Evolutionary conservation across 2,113 vertebrate genomes (phyloP).

Genomic region (Pterocles gutturalis): DNA sequence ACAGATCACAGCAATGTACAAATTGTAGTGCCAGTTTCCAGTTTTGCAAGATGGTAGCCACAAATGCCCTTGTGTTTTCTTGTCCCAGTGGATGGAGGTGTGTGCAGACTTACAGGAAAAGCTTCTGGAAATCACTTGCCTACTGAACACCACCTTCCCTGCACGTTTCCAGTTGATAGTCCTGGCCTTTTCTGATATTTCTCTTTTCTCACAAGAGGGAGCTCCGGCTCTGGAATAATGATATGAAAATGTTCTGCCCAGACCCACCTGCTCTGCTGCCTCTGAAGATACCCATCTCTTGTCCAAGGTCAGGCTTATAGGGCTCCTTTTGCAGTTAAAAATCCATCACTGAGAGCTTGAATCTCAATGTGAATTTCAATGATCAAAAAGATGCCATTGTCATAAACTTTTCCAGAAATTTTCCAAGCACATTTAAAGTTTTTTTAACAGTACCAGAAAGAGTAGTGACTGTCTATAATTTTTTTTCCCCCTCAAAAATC

Average conservation of each 20-base stretch:
- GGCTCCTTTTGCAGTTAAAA: not conserved
- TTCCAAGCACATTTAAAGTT: not conserved
- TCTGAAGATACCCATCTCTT: not conserved
- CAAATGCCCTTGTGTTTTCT: not conserved
- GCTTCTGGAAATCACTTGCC: not conserved
- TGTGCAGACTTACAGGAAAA: not conserved
- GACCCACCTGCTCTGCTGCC: not conserved
- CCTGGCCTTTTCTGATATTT: not conserved
- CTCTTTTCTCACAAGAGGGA: constrained; percentile 67
- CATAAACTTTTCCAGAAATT: not conserved
- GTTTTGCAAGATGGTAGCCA: not conserved
- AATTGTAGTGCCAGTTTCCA: not conserved
- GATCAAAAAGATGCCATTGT: not conserved
- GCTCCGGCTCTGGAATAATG: not conserved
- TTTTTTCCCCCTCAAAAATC: not conserved
- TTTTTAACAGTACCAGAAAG: not conserved
- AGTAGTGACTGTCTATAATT: not conserved
- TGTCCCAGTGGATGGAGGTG: not conserved
- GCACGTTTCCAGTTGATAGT: not conserved
- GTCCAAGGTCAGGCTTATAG: not conserved
- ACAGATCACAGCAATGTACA: not conserved
- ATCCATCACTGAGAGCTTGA: not conserved
- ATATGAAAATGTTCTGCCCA: not conserved
- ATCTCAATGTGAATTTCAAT: not conserved
- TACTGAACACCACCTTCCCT: not conserved